Evolutionary conservation across 2,888 invertebrate species (phyloP).

Genomic region (Noctua janthe): DNA sequence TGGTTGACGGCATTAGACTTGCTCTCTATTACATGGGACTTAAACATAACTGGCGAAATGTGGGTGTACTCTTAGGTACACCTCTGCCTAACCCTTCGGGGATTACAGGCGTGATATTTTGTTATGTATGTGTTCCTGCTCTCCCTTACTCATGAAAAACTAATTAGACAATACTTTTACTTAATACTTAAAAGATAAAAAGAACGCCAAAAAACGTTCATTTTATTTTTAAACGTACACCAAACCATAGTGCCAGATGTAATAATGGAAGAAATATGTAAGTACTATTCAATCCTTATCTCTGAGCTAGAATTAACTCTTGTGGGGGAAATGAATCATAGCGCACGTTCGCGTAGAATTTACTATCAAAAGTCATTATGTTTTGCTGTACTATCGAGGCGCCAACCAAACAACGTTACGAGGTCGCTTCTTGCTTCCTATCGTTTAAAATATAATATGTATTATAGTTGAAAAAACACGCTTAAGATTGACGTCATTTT

Average conservation of each 20-base stretch:
- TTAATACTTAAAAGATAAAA: neutral
- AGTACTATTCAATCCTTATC: conserved; percentile 22
- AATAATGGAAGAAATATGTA: conserved; percentile 8
- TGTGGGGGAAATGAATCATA: conserved; percentile 34
- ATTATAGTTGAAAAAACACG: too few relatives aligned
- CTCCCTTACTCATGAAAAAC: neutral
- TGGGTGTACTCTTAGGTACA: too few relatives aligned
- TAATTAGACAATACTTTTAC: neutral
- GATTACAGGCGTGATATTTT: too few relatives aligned
- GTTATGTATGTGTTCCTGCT: too few relatives aligned
- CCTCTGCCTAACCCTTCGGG: too few relatives aligned
- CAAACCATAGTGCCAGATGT: neutral
- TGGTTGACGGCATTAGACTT: too few relatives aligned
- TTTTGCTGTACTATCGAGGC: neutral
- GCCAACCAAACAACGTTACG: neutral
- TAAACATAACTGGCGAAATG: too few relatives aligned
- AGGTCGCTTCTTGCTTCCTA: neutral
- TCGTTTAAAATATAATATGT: too few relatives aligned
- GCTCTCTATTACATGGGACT: too few relatives aligned
- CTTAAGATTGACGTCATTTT: too few relatives aligned
- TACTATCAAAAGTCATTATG: neutral
- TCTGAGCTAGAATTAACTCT: conserved; percentile 13
- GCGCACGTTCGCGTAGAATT: neutral
- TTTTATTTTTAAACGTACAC: neutral
- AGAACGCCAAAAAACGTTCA: neutral